These are phyloP conservation scores for Proctacanthus coquilletti DNA, from an alignment of 1,140 invertebrate genomes.

Conservation along the genomic window DNA sequence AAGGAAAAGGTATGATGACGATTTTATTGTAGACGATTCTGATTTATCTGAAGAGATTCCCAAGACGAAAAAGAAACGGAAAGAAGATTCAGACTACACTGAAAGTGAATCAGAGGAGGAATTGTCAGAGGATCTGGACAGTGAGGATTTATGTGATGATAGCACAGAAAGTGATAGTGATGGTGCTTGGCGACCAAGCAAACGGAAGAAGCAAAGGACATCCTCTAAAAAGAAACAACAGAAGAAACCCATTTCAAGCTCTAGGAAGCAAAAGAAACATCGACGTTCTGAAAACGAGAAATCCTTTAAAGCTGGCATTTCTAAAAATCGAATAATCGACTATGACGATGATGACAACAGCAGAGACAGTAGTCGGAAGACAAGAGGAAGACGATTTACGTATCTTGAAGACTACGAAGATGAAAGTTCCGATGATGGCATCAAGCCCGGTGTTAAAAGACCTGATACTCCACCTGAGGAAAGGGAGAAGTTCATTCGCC, in stretches of 20 bases:
- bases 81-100: constrained; percentile 26
- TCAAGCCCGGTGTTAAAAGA: constrained; percentile 32
- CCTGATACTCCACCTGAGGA: constrained; percentile 29
- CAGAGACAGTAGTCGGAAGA: constrained; percentile 38
- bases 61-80: constrained; percentile 22
- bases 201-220: constrained; percentile 17
- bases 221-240: constrained; percentile 8
- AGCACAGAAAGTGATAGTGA: constrained; percentile 21
- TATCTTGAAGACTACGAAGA: constrained; percentile 41
- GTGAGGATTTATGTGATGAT: constrained; percentile 35
- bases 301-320: too few species aligned
- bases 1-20: constrained; percentile 22
- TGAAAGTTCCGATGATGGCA: constrained; percentile 32
- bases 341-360: constrained; percentile 31
- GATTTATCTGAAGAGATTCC: constrained; percentile 12
- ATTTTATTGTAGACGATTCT: constrained; percentile 25
- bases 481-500: constrained; percentile 27
- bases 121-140: constrained; percentile 42
- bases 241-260: constrained; percentile 6
- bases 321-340: constrained; percentile 14
- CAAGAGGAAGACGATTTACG: constrained; percentile 52
- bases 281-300: too few species aligned
- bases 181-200: constrained; percentile 21
- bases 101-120: constrained; percentile 39
- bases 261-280: constrained; percentile 18